Evolutionary conservation across 2,888 invertebrate genomes (phyloP).

Genomic region (Pteria penguin): DNA sequence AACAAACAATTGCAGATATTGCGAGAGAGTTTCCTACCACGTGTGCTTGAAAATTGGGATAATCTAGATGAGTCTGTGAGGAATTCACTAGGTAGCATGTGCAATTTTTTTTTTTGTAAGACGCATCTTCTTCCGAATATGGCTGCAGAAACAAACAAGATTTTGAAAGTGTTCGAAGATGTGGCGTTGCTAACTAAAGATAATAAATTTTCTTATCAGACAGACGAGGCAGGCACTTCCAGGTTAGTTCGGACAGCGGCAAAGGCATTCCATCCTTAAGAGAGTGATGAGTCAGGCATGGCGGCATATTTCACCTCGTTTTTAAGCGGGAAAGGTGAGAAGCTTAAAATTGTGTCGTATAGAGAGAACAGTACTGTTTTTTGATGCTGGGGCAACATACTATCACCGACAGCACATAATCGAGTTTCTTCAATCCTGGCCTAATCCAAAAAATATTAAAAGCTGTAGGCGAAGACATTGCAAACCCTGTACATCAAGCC

Average conservation of each 20-base stretch:
- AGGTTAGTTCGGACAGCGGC: constrained; percentile 21
- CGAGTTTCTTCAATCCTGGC: constrained; percentile 25
- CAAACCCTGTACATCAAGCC: constrained; percentile 9
- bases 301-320: constrained; percentile 18
- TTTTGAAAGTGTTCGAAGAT: constrained; percentile 27
- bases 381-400: constrained; percentile 23
- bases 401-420: constrained; percentile 24
- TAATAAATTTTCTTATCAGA: constrained; percentile 19
- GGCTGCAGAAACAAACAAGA: constrained; percentile 34
- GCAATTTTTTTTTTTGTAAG: constrained; percentile 11
- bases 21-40: constrained; percentile 27
- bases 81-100: constrained; percentile 8
- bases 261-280: constrained; percentile 28
- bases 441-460: constrained; percentile 30
- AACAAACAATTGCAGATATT: constrained; percentile 15
- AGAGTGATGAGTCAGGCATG: constrained; percentile 34
- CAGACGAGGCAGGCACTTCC: constrained; percentile 19
- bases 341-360: constrained; percentile 16
- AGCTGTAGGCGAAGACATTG: constrained; percentile 15
- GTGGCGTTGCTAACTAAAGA: constrained; percentile 1
- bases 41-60: constrained; percentile 24
- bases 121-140: constrained; percentile 45
- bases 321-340: neutral
- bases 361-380: constrained; percentile 31
- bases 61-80: neutral